phyloP scores from a whole-genome alignment of 2,888 invertebrate genomes.

The Temnothorax ravouxi region DNA sequence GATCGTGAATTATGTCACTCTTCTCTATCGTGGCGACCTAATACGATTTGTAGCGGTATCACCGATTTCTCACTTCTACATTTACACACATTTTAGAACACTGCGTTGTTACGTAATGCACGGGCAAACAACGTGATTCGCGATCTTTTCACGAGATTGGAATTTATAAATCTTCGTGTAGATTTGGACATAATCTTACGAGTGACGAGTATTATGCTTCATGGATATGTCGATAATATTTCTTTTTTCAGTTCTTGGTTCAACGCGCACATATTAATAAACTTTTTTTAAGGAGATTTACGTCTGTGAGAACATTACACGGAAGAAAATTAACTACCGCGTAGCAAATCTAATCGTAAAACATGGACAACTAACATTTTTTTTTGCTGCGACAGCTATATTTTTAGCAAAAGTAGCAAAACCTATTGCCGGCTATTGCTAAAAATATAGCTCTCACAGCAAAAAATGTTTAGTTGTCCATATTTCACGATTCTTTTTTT shows the following conservation, averaged over 20 bases:
- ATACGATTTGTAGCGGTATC: conserved; percentile 31
- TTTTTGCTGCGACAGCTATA: too few species aligned
- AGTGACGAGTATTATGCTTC: background rate
- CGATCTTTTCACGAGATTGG: conserved; percentile 33
- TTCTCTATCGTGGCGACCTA: background rate
- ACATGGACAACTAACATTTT: too few species aligned
- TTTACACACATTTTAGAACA: conserved; percentile 29
- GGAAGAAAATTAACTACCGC: too few species aligned
- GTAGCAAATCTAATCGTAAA: too few species aligned
- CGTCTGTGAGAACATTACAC: too few species aligned
- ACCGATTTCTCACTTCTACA: conserved; percentile 9
- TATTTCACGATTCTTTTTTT: too few species aligned
- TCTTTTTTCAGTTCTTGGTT: background rate
- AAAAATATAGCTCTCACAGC: too few species aligned
- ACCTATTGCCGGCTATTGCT: too few species aligned
- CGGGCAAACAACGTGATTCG: conserved; percentile 1
- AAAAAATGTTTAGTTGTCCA: too few species aligned
- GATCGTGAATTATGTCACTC: conserved; percentile 45
- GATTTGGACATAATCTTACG: background rate
- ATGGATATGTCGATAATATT: background rate
- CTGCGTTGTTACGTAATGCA: conserved; percentile 20
- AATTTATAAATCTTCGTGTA: conserved; percentile 21
- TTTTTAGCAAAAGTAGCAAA: too few species aligned
- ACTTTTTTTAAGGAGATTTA: conserved; percentile 1
- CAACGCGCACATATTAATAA: background rate